Evolutionary conservation across 2,797 vertebrate genomes (phyloP), one percentile per base, ranked within the genome.

Genomic region (Rhabdomys pumilio): DNA sequence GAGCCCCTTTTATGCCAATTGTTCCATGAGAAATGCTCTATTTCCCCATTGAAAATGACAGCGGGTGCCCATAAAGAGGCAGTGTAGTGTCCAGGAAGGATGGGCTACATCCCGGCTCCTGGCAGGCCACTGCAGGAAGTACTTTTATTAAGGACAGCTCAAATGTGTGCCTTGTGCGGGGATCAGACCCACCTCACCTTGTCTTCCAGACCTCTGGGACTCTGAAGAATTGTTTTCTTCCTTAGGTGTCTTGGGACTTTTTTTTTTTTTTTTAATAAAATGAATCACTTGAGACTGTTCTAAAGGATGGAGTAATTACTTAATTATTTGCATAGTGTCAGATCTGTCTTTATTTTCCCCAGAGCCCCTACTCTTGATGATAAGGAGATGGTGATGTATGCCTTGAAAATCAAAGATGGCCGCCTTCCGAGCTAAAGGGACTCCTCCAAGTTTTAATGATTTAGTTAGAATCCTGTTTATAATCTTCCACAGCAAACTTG

Each of bases 11-110:
- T 63, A 77, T 26, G 50, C 55, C 55, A 17, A 0, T 67, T 24
- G 44, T 67, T 89, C 79, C 6, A 1, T 20, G 50, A 77, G 80
- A 63, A 77, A 29, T 22, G 0, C n/a, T 50, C 10, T 22, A 1
- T 12, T 88, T 77, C 95, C 61, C 59, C 50, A 55, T 85, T 91
- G 81, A 63, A 57, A 92, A 79, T 4, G 31, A 17, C 61, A 89
- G 26, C 83, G 59, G 57, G 89, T 69, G 15, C 50, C 92, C 44
- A 29, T 22, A 22, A 24, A 69, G 53, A 90, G 91, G 59, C 41
- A 11, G 83, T 67, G n/a, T 34, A 8, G 17, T 4, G 38, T 34
- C 4, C 26, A 4, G 83, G 47, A 73, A 34, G 65, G 69, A 3
- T 22, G 3, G 17, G 80, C 83, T 19, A 1, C 59, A 53, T 29